Evolutionary conservation across 2,797 vertebrate genomes (phyloP), one percentile per base, ranked within the genome.

Genomic region (Geotria australis): DNA sequence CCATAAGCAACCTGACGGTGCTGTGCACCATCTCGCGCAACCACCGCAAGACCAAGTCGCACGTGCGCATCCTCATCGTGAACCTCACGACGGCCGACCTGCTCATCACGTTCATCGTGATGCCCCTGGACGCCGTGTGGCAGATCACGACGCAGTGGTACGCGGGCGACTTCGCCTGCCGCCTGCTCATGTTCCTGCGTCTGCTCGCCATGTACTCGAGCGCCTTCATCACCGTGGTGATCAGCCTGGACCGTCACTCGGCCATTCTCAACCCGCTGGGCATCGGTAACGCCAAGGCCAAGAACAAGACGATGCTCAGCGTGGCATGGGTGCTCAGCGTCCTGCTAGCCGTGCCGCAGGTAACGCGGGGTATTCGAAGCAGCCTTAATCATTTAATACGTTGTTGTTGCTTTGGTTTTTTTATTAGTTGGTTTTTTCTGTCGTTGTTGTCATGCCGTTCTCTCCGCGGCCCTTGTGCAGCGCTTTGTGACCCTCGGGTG

Each of bases 71-170:
- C 55, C 73, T 81, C 56, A 81, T 84, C 6, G 67, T 71, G 67
- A 80, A 83, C 70, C 68, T 85, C 65, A 79, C 77, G 0, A 69
- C 66, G 1, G 79, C 79, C 0, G 76, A 83, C 64, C 74, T 85
- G 53, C 74, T 80, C 64, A 71, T 83, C 61, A 80, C 76, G 3
- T 77, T 81, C 64, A 69, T 77, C 0, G 79, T 85, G 64, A 85
- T 84, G 79, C 78, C 79, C 0, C 65, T 81, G 64, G 80, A 84
- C 1, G 79, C 79, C 0, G 64, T 70, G 60, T 83, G 80, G 81
- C 83, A 83, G 66, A 76, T 78, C 64, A 80, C 77, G 2, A 73
- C 79, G 58, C 77, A 79, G 70, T 80, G 78, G 78, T 67, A 69
- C 62, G 78, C 76, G 0, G 78, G 77, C 1, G 75, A 79, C 61